Conservation (phyloP, 2,797 vertebrate species). For the Tokudaia muenninki region DNA sequence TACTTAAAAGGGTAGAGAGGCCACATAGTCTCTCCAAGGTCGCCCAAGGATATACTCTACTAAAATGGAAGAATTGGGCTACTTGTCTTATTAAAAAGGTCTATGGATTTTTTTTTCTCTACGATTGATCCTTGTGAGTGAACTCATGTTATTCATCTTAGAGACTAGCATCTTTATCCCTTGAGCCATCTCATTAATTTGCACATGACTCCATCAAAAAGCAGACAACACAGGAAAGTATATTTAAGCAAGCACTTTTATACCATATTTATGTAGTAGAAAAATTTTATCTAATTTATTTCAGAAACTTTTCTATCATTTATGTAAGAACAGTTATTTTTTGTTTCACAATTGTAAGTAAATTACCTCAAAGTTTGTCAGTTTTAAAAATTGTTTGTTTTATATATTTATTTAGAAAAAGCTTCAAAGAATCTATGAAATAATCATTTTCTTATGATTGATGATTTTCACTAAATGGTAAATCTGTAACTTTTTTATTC, state of each 20-base stretch:
- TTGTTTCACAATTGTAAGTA: constrained; percentile 45
- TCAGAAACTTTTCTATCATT: background rate
- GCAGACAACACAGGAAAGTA: background rate
- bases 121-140: background rate
- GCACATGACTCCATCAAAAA: background rate
- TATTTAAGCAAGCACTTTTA: background rate
- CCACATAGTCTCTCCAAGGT: background rate
- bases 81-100: background rate
- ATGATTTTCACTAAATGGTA: background rate
- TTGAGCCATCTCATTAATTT: background rate
- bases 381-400: constrained; percentile 44
- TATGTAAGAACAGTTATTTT: background rate
- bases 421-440: background rate
- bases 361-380: background rate
- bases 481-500: background rate
- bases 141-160: no score
- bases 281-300: background rate
- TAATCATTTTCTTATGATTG: background rate
- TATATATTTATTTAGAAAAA: background rate
- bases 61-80: background rate
- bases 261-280: background rate
- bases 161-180: background rate
- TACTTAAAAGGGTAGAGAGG: background rate
- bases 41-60: background rate
- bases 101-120: background rate